Evolutionary conservation across 1,140 invertebrate genomes (phyloP), one percentile per base, ranked within the genome.

Genomic region (Caenorhabditis inopinata): DNA sequence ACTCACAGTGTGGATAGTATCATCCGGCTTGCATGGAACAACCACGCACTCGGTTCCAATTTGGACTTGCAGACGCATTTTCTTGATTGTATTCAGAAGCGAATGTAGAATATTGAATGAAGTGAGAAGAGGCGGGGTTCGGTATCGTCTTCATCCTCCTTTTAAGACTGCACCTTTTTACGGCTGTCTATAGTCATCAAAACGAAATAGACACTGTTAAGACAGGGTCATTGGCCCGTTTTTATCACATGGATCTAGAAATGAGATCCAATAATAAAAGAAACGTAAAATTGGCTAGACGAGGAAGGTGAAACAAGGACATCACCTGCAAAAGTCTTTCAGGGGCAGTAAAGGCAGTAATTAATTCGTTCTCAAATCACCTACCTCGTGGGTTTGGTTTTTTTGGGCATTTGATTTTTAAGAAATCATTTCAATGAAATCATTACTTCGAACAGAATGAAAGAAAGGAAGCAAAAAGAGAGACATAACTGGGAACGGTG

Each of bases 41-140:
- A 68, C 75, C 18, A 81, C 42, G 74, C 80, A 81, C 35, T 81
- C 80, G 16, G 78, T 74, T n/a, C 74, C 80, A 21, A 81, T 75
- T 48, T 81, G 80, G 1, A 81, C 51, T 47, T 81, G 80, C 6
- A 81, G 80, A 42, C 80, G 47, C 80, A 81, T 81, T 14, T 76
- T 46, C 16, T 38, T 12, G 58, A n/a, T 7, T 16, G n/a, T 27
- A 18, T 29, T 68, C 58, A 27, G n/a, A 11, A 18, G 38, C 58
- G 25, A 38, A 5, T 68, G 29, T 38, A 38, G n/a, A 68, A 68
- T 38, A 29, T 0, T n/a, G 58, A 68, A 68, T 68, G 58, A 68
- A 32, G 58, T 38, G 38, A 42, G n/a, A 21, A 68, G 14, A 18
- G 58, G 58, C 58, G 58, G 58, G 58, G 58, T 68, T 38, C 23